Conservation (phyloP, 2,888 invertebrate genomes). For the Conistra vaccinii region DNA sequence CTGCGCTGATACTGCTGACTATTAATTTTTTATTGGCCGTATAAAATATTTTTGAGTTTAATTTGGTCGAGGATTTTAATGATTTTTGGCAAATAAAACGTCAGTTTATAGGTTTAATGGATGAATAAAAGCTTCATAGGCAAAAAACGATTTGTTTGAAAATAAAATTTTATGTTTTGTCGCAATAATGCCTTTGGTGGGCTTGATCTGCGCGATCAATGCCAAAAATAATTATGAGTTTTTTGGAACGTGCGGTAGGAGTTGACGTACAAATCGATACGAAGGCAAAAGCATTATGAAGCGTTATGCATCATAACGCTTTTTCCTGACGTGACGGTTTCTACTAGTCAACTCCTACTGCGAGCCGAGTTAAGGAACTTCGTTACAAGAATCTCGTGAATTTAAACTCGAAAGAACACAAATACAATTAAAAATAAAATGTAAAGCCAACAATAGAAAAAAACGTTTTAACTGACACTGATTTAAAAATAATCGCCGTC, state of each 20-base stretch:
- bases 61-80: slow-evolving; percentile 37
- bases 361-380: too few species aligned
- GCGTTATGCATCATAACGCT: too few species aligned
- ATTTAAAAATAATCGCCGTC: too few species aligned
- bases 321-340: too few species aligned
- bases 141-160: slow-evolving; percentile 10
- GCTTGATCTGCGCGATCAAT: neutral
- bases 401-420: too few species aligned
- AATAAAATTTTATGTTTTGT: neutral
- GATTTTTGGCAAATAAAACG: slow-evolving; percentile 53
- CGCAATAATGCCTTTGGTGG: neutral
- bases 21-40: slow-evolving; percentile 51
- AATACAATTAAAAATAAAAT: too few species aligned
- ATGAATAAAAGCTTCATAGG: slow-evolving; percentile 6
- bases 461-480: too few species aligned
- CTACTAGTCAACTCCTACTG: too few species aligned
- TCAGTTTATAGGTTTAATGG: slow-evolving; percentile 35
- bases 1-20: slow-evolving; percentile 38
- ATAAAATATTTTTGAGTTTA: slow-evolving; percentile 56
- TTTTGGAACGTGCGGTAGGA: neutral
- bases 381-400: too few species aligned
- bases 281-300: too few species aligned
- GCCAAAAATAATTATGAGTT: neutral
- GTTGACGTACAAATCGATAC: too few species aligned
- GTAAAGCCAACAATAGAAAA: too few species aligned